Evolutionary conservation across 92 coral and sea anemone genomes (phyloP).

Genomic region (Anthopleura xanthogrammica): DNA sequence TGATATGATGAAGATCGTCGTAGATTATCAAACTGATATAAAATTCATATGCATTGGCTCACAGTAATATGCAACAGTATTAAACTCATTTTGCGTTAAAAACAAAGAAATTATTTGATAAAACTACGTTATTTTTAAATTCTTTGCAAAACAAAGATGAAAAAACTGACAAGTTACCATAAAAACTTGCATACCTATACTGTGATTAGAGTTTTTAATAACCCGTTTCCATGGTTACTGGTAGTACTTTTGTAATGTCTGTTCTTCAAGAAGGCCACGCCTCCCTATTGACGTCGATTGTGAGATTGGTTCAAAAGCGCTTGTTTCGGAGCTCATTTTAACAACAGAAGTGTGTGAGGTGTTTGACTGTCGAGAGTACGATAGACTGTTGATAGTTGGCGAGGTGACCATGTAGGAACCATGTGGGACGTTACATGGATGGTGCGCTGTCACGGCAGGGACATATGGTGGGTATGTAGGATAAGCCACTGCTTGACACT

Average conservation of each 20-base stretch:
- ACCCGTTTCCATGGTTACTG: not conserved
- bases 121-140: too few species aligned
- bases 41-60: too few species aligned
- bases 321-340: conserved; percentile 67
- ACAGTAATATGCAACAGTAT: too few species aligned
- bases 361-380: conserved; percentile 25
- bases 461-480: conserved; percentile 84
- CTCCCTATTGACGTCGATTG: conserved; percentile 7
- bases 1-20: too few species aligned
- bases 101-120: too few species aligned
- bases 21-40: too few species aligned
- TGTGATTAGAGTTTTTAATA: too few species aligned
- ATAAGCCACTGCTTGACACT: conserved; percentile 30
- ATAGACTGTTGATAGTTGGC: conserved; percentile 24
- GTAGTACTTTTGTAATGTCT: conserved; percentile 11
- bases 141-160: too few species aligned
- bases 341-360: conserved; percentile 36
- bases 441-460: conserved; percentile 53
- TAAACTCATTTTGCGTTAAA: too few species aligned
- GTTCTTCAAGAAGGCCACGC: conserved; percentile 7
- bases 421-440: conserved; percentile 14
- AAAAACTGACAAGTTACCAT: not conserved
- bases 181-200: too few species aligned
- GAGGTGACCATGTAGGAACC: conserved; percentile 5
- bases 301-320: conserved; percentile 76